Percentiles rank a stretch among this genome's conserved stretches.
Evolutionary conservation across 2,888 invertebrate genomes (phyloP).

Genomic region (Aspidiotus destructor): DNA sequence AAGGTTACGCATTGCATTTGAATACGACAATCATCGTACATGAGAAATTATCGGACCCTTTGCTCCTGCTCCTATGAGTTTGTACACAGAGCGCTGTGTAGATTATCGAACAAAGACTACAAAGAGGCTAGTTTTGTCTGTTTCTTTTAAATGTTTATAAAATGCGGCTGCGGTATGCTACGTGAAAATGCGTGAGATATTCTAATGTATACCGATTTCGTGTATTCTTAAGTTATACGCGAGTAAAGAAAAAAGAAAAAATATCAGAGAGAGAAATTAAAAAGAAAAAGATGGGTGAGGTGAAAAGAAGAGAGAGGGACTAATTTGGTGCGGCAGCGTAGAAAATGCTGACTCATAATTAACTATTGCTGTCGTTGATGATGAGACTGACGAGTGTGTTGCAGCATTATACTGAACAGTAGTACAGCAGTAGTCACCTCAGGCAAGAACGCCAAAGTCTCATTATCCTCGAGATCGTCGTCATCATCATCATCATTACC

Average conservation of each 20-base stretch:
- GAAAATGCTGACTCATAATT: slow-evolving; percentile 33
- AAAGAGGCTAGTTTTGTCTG: slow-evolving; percentile 13
- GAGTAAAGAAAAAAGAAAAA: slow-evolving; percentile 4
- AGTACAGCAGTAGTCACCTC: slow-evolving; percentile 24
- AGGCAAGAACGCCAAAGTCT: slow-evolving; percentile 20
- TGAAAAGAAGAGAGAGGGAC: slow-evolving; percentile 26
- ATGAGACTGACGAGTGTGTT: slow-evolving; percentile 30
- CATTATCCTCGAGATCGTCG: slow-evolving; percentile 17
- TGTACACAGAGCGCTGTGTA: background rate
- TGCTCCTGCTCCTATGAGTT: background rate
- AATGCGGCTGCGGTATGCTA: slow-evolving; percentile 21
- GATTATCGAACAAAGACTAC: slow-evolving; percentile 4
- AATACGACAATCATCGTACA: slow-evolving; percentile 4
- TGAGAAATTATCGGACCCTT: slow-evolving; percentile 4
- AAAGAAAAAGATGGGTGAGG: slow-evolving; percentile 15
- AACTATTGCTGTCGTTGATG: slow-evolving; percentile 32
- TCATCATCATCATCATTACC: slow-evolving; percentile 21
- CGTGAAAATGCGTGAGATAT: slow-evolving; percentile 33
- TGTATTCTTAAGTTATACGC: slow-evolving; percentile 6
- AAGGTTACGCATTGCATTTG: slow-evolving; percentile 2
- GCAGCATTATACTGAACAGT: slow-evolving; percentile 11
- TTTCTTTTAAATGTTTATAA: slow-evolving; percentile 22
- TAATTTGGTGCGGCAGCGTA: slow-evolving; percentile 32
- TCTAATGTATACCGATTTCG: slow-evolving; percentile 23
- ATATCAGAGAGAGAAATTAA: background rate